These are phyloP conservation scores for Eleginops maclovinus DNA, from an alignment of 2,113 vertebrate genomes.

Conservation along the genomic window DNA sequence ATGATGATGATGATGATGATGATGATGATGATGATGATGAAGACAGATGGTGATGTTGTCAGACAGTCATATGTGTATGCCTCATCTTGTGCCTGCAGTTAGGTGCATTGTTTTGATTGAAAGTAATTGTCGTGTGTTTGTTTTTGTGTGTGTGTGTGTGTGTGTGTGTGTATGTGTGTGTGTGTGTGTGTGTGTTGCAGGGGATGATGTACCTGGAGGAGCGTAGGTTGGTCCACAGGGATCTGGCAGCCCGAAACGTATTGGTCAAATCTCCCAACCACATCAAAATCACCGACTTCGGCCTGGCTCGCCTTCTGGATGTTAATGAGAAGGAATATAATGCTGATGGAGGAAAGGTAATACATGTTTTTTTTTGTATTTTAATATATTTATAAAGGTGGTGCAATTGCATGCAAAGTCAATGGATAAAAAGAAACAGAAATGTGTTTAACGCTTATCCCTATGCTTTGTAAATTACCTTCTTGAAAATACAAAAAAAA, in stretches of 20 bases:
- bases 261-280: constrained; percentile 98
- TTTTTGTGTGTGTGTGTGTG: too few relatives aligned
- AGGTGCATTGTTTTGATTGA: background rate
- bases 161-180: constrained; percentile 11
- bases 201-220: constrained; percentile 99
- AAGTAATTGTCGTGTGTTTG: background rate
- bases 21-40: constrained; percentile 47
- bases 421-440: too few relatives aligned
- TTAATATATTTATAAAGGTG: background rate
- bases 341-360: constrained; percentile 97
- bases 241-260: constrained; percentile 96
- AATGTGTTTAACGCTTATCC: too few relatives aligned
- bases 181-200: constrained; percentile 76
- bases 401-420: background rate
- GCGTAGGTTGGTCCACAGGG: constrained; percentile 94
- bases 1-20: constrained; percentile 26
- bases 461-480: too few relatives aligned
- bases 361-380: background rate
- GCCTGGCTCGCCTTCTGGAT: constrained; percentile 94
- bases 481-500: background rate
- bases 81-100: background rate
- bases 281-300: constrained; percentile 99
- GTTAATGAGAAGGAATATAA: constrained; percentile 98
- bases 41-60: constrained; percentile 47
- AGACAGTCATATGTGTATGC: constrained; percentile 3